Conservation (phyloP, 1,140 invertebrate species). For the Patella vulgata region DNA sequence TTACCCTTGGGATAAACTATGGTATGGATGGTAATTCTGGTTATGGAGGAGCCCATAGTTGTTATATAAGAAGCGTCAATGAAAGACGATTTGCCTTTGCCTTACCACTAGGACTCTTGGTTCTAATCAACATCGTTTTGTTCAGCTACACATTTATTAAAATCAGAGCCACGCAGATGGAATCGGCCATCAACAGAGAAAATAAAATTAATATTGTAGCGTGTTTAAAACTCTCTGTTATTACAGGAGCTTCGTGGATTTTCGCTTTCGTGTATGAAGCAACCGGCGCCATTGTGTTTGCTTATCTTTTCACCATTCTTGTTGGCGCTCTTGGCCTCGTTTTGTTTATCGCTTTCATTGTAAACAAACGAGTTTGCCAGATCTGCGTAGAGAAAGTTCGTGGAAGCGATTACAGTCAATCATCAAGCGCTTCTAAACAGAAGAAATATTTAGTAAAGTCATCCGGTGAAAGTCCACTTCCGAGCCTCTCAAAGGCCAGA, state of each 20-base stretch:
- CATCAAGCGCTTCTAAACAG: no score
- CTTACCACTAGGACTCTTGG: constrained; percentile 1
- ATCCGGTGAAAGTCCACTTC: no score
- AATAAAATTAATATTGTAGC: constrained; percentile 5
- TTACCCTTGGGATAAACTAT: constrained; percentile 2
- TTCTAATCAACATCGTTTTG: constrained; percentile 1
- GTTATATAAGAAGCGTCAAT: constrained; percentile 7
- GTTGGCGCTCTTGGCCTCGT: no score
- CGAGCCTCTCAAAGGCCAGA: no score
- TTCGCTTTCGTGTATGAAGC: constrained; percentile 4
- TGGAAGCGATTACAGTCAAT: no score
- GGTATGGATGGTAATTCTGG: constrained; percentile 5
- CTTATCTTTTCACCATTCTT: no score
- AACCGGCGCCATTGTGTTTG: no score
- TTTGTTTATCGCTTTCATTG: no score
- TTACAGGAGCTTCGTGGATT: constrained; percentile 10
- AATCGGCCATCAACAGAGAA: no score
- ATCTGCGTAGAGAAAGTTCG: no score
- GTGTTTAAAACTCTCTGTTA: constrained; percentile 13
- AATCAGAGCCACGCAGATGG: constrained; percentile 2
- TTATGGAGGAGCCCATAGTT: not conserved
- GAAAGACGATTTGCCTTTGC: constrained; percentile 12
- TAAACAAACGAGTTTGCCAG: no score
- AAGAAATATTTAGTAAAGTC: no score
- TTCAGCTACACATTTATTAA: constrained; percentile 4